Percentiles rank a stretch among this genome's conserved stretches.
Conservation (phyloP, 1,140 invertebrate genomes). For the Venturia canescens region DNA sequence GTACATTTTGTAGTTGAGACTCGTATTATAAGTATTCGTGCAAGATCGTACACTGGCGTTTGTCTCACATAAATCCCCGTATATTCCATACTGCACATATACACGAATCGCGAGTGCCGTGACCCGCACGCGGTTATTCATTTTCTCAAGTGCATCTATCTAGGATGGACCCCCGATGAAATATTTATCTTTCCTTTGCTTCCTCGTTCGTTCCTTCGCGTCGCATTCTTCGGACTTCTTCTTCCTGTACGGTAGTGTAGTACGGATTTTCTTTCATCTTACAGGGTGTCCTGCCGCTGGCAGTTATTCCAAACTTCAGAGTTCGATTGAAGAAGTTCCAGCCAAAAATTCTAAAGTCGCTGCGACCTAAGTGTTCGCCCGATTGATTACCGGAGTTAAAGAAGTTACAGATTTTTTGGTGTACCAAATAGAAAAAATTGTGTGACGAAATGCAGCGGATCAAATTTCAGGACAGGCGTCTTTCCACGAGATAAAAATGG, state of each 20-base stretch:
- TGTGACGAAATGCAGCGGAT: no score
- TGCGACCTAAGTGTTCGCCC: no score
- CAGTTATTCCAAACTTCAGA: no score
- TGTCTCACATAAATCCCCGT: slow-evolving; percentile 38
- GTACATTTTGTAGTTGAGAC: slow-evolving; percentile 18
- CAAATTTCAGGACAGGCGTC: no score
- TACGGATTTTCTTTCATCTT: not conserved
- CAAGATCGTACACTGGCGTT: slow-evolving; percentile 14
- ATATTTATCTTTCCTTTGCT: slow-evolving; percentile 43
- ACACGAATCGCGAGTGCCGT: slow-evolving; percentile 34
- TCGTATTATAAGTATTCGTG: slow-evolving; percentile 9
- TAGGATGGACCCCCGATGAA: slow-evolving; percentile 41
- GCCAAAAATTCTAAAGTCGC: no score
- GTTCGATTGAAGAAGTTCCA: no score
- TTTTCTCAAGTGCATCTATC: slow-evolving; percentile 45
- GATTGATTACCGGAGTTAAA: no score
- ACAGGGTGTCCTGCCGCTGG: no score
- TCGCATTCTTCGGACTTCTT: slow-evolving; percentile 37
- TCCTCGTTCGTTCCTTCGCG: slow-evolving; percentile 43
- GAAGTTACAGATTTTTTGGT: no score
- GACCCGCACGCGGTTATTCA: slow-evolving; percentile 44
- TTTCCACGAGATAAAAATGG: no score
- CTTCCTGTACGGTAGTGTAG: slow-evolving; percentile 29
- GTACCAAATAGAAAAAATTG: no score
- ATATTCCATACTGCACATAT: slow-evolving; percentile 22